Base-by-base conservation (phyloP, 2,797 vertebrate genomes). In the Lepus oiostolus region DNA sequence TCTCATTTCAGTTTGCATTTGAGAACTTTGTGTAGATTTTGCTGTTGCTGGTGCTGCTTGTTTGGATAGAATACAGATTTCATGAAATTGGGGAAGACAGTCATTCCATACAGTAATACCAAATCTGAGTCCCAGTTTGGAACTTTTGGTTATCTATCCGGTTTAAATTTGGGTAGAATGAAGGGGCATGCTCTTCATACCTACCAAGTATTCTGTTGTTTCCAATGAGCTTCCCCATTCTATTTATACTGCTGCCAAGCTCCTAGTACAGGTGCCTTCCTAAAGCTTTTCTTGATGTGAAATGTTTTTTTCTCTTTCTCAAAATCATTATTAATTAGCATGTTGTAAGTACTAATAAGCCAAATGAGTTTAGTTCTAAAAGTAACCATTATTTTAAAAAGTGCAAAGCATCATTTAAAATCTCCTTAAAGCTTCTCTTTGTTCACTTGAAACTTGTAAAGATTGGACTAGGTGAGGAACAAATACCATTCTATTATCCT, bases 291-390 rank as follows among this genome's bases (percentile, higher is more conserved):
- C 82, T 38, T 63, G 8, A 11, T 82, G 68, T 10, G 7, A 72
- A 76, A 80, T 77, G 71, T n/a, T 17, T 42, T 92, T 86, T 5
- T 90, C 11, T 52, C 6, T 91, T 54, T 88, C 63, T 90, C 70
- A 75, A 87, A 90, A 80, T 77, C 14, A 79, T 3, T 68, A 22
- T 82, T 38, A 52, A 70, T 90, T 93, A 92, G 63, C 30, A 38
- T 47, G 19, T 35, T 72, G 5, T 22, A 47, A 90, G 87, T 83
- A 77, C 5, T 67, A 24, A 85, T 22, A 14, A 74, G 47, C 10
- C 19, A 84, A 13, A 65, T 42, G 7, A 35, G 79, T 92, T 52
- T 32, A 32, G 2, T 58, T 90, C 30, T 60, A 22, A 85, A 21
- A 65, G 0, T 76, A 82, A 8, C 21, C 50, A 65, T 70, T 85